A percentile compares a stretch with the other conserved stretches of the same genome.
Conservation (phyloP, 2,888 invertebrate species). For the Alentia gelatinosa region DNA sequence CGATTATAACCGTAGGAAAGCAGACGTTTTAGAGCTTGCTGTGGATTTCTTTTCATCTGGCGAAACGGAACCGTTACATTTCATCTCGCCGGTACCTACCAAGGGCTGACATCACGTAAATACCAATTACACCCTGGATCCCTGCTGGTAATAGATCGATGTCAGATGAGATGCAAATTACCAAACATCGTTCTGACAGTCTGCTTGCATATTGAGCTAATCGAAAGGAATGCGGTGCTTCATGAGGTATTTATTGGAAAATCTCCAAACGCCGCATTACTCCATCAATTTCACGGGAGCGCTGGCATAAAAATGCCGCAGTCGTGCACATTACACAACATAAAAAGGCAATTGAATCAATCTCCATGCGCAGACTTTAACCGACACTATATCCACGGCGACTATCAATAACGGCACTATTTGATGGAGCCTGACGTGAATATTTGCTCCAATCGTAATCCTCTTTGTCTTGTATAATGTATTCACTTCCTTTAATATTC, state of each 20-base stretch:
- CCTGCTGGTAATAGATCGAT: background rate
- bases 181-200: background rate
- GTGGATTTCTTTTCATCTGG: no score
- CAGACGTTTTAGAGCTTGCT: no score
- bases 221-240: background rate
- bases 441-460: background rate
- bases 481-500: background rate
- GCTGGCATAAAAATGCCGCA: background rate
- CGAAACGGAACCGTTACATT: no score
- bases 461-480: background rate
- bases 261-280: constrained; percentile 7
- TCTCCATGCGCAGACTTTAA: background rate
- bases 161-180: background rate
- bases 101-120: background rate
- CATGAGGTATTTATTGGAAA: constrained; percentile 2
- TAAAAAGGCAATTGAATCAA: background rate
- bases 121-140: background rate
- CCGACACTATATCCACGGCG: background rate
- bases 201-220: background rate
- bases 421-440: background rate
- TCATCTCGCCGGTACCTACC: no score
- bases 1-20: no score
- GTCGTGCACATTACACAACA: background rate
- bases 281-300: background rate
- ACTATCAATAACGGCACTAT: background rate